Evolutionary conservation across 2,113 vertebrate genomes (phyloP), one percentile per base, ranked within the genome.

Genomic region (Morone chrysops): DNA sequence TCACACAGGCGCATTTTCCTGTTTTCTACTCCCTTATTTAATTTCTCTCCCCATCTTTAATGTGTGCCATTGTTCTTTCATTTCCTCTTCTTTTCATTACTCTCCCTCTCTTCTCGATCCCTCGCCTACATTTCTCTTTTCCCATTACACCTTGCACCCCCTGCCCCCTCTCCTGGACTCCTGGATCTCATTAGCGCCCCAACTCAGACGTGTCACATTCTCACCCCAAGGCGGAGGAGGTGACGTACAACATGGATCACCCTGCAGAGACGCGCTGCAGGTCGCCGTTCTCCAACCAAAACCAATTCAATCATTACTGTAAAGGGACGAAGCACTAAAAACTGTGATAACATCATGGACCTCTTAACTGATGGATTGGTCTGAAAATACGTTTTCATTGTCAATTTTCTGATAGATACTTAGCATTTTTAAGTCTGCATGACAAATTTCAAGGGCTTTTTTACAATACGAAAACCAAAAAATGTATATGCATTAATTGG

Each of bases 181-280:
- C n/a, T n/a, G n/a, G 81, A 74, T 82, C 85, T 92, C 82, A 91
- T 92, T 92, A 92, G 75, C 59, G 57, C 79, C 56, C 25, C 36
- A 17, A 71, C 62, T 81, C 51, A n/a, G 70, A 80, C 45, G 36
- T 87, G 89, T 87, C 76, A 82, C 75, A 63, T 76, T 84, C 76
- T 83, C 88, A 83, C 77, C 80, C 77, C 72, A 5, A 51, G 3
- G 60, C 6, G 51, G 71, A 78, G 72, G 80, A 87, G 75, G 62
- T 85, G 81, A 67, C 3, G 20, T 31, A 47, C n/a, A 48, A 75
- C 61, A 57, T 14, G 63, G 43, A 71, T 82, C 13, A 8, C 67
- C 43, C 41, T 12, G 43, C 40, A 2, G 54, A 50, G 81, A 65
- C 3, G 8, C 3, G 11, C 62, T 36, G 56, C 69, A 36, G 63